Percentiles rank a stretch among this genome's conserved stretches.
Conservation (phyloP, 2,888 invertebrate species). For the Phaedon cochleariae region DNA sequence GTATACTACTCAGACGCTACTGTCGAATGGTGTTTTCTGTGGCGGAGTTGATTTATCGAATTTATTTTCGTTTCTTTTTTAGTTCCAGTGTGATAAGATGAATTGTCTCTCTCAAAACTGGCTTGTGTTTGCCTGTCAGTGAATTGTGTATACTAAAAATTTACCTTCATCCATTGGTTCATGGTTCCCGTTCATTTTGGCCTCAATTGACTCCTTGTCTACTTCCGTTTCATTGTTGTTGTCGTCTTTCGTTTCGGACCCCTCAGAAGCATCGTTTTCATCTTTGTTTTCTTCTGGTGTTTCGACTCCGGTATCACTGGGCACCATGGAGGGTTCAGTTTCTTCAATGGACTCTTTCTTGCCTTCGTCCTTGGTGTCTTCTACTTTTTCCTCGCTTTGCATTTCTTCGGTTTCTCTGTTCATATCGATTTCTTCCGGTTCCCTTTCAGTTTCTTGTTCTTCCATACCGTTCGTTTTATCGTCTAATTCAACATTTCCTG, state of each 20-base stretch:
- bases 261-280: conserved; percentile 34
- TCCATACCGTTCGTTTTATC: conserved; percentile 35
- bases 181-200: conserved; percentile 14
- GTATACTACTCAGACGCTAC: no score
- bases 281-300: conserved; percentile 31
- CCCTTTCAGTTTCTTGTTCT: conserved; percentile 2
- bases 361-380: background rate
- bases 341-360: background rate
- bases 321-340: background rate
- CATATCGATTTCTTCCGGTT: conserved; percentile 23
- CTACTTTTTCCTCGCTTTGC: background rate
- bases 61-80: no score
- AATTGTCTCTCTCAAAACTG: no score
- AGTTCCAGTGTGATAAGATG: no score
- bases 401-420: conserved; percentile 15
- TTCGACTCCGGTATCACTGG: conserved; percentile 41
- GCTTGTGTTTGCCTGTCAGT: no score
- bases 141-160: background rate
- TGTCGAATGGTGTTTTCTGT: no score
- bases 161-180: background rate
- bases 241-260: conserved; percentile 41
- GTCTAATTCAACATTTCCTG: background rate
- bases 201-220: conserved; percentile 20
- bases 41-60: no score
- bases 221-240: conserved; percentile 30